Evolutionary conservation across 2,888 invertebrate genomes (phyloP), one percentile per base, ranked within the genome.

Genomic region (Colostygia pectinataria): DNA sequence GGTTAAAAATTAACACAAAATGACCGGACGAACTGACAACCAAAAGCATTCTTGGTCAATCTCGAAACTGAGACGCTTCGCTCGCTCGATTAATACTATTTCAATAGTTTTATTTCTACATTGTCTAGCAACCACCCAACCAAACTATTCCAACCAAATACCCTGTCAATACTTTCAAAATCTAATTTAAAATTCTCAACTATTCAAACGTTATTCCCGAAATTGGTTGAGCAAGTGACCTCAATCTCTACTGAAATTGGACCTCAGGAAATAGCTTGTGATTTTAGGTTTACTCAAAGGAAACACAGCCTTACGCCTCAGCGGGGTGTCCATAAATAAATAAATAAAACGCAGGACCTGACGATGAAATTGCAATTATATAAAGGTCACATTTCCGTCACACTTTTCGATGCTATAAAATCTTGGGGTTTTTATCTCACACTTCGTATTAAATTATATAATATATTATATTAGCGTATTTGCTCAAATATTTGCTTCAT

Each of bases 221-320:
- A 40, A 51, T 41, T 45, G 39, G 31, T 14, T 18, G 38, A 40
- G 36, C 36, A 20, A 23, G 27, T 40, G 41, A 51, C 40, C 50
- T 37, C 40, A 36, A 51, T 36, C 36, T 14, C 10, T 27, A 27
- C 27, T 29, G 36, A 39, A 51, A 51, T 37, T 36, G 45, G 37
- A 45, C 50, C 45, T 41, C 23, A 32, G 41, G 36, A 51, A 51
- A 41, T 37, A 10, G 41, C 32, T 38, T 51, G 45, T 46, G 51
- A 51, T 46, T 46, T 51, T 46, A 46, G 45, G 51, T 28, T 43
- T 15, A 38, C 24, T 28, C 48, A 28, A 36, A 42, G 9, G 42
- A 42, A 49, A 42, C 48, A 42, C 46, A 23, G 38, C 23, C 25
- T 20, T 4, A 20, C 23, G 20, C 4, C 15, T 0, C n/a, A 4